Base-by-base conservation (phyloP, 23 tunicate genomes). In the Styela clava region DNA sequence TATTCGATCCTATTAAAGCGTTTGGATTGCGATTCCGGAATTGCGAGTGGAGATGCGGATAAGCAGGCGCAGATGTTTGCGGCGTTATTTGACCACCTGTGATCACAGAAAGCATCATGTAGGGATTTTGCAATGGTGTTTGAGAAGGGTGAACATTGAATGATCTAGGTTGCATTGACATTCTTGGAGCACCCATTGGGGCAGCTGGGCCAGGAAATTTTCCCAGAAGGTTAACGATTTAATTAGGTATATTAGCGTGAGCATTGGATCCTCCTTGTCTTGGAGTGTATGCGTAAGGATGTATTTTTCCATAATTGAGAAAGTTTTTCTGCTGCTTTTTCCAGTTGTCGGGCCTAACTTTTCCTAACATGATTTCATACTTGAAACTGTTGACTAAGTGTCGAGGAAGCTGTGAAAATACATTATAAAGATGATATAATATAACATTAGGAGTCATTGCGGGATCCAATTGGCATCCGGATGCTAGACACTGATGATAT, bases 341-440 rank as follows among this genome's bases (percentile, higher is more conserved):
- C 84, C 86, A 92, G 86, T 92, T 92, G 51, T 92, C 91, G 1
- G 97, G 79, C 73, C 88, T 70, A 26, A 80, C 86, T 28, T 85
- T 30, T 23, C 97, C 97, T 3, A 83, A 25, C 24, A 77, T 26
- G 35, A 92, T 82, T 81, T 44, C 64, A 52, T 76, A 44, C 31
- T 76, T 76, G 65, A 76, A 76, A 52, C 65, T 52, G 12, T 52
- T 76, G 65, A 76, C 64, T 24, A 76, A 44, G 27, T 76, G 64
- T 22, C 12, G 65, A 9, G 81, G 81, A 33, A 76, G 52, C 2
- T 52, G 64, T 9, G 81, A 76, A 12, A 64, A 23, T 12, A 76
- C 65, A 24, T 44, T 76, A 26, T 76, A 44, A 24, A 76, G 52
- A 25, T 76, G 64, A 0, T 44, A 26, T 52, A 76, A 52, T 21